Evolutionary conservation across 2,113 vertebrate genomes (phyloP), one percentile per base, ranked within the genome.

Genomic region (Irena cyanogastra): DNA sequence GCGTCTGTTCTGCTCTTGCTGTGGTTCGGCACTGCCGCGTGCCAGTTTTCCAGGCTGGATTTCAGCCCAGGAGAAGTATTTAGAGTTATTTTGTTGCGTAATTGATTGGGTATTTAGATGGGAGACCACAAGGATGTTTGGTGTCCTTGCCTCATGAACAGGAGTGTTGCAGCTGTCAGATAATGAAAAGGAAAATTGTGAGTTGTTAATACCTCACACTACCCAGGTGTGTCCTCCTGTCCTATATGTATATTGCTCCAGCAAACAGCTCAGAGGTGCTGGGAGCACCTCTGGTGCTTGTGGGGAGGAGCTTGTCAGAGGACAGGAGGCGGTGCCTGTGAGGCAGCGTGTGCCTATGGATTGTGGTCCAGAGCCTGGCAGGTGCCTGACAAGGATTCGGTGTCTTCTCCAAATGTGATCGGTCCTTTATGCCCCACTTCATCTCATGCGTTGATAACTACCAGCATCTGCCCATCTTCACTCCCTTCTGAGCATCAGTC

Each of bases 311-410:
- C 39, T 50, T 39, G 60, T 39, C 39, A 23, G 26, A 8, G 30
- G 33, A 44, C 45, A 18, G 56, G 28, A 50, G 64, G 28, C 75
- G 22, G 10, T 37, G 42, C n/a, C 52, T 5, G 2, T 12, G 4
- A 26, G 56, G 45, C 45, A 54, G 60, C 3, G 0, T 26, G 10
- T 3, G 4, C 54, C 50, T 9, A 0, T 10, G 42, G 15, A 7
- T 44, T 16, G 6, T 4, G 20, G 37, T 54, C 18, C 24, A 6
- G 41, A 56, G 17, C 50, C 74, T 13, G 1, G 61, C 28, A 24
- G 27, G 37, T 2, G 3, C 78, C 50, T 21, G 63, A 41, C 3
- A 5, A n/a, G 63, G 69, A 24, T n/a, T 42, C 2, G 0, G 6
- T 13, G 47, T 42, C n/a, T 30, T 68, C 83, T 91, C 42, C 14